Evolutionary conservation across 1,140 invertebrate genomes (phyloP), one percentile per base, ranked within the genome.

Genomic region (Copidosoma floridanum): DNA sequence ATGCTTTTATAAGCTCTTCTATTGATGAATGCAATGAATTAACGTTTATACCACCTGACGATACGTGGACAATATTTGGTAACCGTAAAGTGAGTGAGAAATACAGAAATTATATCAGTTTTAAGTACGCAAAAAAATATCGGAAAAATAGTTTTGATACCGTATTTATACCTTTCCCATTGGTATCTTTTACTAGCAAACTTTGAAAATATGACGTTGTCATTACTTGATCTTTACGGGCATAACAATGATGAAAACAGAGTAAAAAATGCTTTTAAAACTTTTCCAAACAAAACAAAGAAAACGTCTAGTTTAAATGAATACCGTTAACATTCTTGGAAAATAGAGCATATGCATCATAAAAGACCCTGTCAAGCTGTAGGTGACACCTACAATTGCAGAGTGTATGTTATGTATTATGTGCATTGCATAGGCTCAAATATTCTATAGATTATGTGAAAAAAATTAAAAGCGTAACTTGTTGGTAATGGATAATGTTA

Each of bases 191-290:
- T 61, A 11, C 37, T 50, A 18, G 44, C 55, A 14, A 24, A 66
- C 46, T 48, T 55, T 16, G 41, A 63, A 50, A 27, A 48, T n/a
- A 16, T 41, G 23, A 46, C 23, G 14, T 8, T 65, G 21, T 50
- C 18, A 10, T 7, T 63, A 20, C 43, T 60, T 35, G 65, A 66
- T 63, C 65, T 61, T 32, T 66, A 61, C 32, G 54, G n/a, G 11
- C 0, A 12, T 38, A 43, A 21, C 27, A 18, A 20, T n/a, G 44
- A 62, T 27, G 27, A 46, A 12, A n/a, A 56, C 26, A 10, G 47
- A 44, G 46, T 16, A 11, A 50, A 32, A 23, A 38, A 21, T 46
- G 27, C 53, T 27, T 54, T 48, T 23, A 6, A 43, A 21, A 16
- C 12, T 41, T 57, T 59, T 51, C n/a, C 35, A 40, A 44, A 46